Percentiles rank a stretch among this genome's conserved stretches.
These are phyloP conservation scores for Xestia c-nigrum DNA, from an alignment of 2,888 invertebrate species.

Conservation along the genomic window DNA sequence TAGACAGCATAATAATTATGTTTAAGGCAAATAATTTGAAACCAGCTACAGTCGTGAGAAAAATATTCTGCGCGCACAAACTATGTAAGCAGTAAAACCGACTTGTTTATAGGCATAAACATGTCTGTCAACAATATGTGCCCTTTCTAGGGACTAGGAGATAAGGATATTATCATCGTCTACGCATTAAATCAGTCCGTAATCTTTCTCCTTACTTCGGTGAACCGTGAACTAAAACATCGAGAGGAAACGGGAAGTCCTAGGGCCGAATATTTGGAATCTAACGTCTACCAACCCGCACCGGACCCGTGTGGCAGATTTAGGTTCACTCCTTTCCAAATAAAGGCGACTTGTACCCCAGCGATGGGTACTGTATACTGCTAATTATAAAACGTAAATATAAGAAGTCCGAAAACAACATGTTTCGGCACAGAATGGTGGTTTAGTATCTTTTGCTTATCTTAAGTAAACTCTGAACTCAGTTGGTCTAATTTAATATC, in stretches of 20 bases:
- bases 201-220: background rate
- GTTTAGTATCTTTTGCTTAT: background rate
- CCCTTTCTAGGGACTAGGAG: background rate
- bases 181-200: no score
- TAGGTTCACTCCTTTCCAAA: background rate
- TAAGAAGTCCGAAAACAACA: background rate
- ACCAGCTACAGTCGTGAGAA: background rate
- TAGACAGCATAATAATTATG: background rate
- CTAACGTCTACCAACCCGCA: background rate
- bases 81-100: background rate
- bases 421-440: no score
- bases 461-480: background rate
- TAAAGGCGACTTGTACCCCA: background rate
- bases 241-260: background rate
- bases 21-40: background rate
- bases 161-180: background rate
- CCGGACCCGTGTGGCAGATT: background rate
- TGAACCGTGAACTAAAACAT: background rate
- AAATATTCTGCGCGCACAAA: constrained; percentile 18
- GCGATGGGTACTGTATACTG: background rate
- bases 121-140: constrained; percentile 21
- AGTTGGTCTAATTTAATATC: background rate
- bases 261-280: background rate
- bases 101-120: constrained; percentile 20
- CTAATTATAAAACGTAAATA: background rate